Base-by-base conservation (phyloP, 2,888 invertebrate genomes). In the Bursaphelenchus okinawaensis region DNA sequence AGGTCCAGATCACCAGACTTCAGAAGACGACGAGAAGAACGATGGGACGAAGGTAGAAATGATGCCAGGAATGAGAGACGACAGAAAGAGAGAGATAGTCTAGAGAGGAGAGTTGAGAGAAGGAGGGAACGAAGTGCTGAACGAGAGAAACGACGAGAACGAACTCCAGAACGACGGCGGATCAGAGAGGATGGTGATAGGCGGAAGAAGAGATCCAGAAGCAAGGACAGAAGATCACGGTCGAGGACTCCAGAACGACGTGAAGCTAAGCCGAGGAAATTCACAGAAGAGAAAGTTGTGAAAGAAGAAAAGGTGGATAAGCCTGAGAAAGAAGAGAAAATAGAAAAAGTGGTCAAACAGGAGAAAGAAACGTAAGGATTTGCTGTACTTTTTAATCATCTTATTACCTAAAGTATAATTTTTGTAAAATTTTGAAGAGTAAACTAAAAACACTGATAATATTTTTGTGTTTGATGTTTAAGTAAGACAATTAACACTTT, bases 71-170 rank as follows among this genome's bases (percentile, higher is more conserved):
- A 40, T 40, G 40, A 40, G 40, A 40, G 40, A 40, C 40, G 40
- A 70, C 63, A 71, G 74, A 52, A 29, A 52, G 55, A 62, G 4
- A 62, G 50, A 60, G 28, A 71, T 68, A 55, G 24, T n/a, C 55
- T 16, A 24, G 16, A 66, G 20, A 20, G 19, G 24, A 29, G 23
- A 50, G 8, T 16, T 7, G 40, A 27, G 58, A 52, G 22, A 50
- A 31, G 54, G 19, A 59, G n/a, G 26, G 40, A 22, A 12, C 9
- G 12, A 40, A 31, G 64, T 23, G 51, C 19, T 12, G 62, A 6
- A 52, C n/a, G 55, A 61, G 19, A 16, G 7, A 16, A 31, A 12
- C 28, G 19, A 16, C 27, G 23, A 20, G n/a, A 16, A 58, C 12
- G 24, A 54, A 54, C 16, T 54, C 54, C 6, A 2, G 54, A 54